phyloP scores from a whole-genome alignment of 1,140 invertebrate genomes.

The Myzus persicae region DNA sequence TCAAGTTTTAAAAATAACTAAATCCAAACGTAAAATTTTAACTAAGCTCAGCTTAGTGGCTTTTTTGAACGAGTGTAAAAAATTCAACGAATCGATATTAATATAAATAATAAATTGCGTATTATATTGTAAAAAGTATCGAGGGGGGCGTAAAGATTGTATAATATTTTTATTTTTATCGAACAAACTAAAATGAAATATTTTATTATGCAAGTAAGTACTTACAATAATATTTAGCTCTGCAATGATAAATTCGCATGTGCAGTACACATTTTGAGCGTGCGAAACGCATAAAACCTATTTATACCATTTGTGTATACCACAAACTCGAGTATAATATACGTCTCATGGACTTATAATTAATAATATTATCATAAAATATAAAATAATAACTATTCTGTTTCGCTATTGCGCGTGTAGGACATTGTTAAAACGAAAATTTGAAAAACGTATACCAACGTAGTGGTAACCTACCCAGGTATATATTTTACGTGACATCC shows the following conservation, averaged over 20 bases:
- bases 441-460: neutral
- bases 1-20: neutral
- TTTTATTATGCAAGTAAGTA: neutral
- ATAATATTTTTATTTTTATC: neutral
- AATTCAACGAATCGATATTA: neutral
- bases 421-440: neutral
- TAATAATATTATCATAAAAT: neutral
- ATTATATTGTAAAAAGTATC: neutral
- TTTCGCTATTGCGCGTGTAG: neutral
- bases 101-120: no score
- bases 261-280: neutral
- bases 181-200: neutral
- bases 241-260: neutral
- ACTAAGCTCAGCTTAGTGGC: neutral
- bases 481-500: neutral
- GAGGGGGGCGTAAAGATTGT: neutral
- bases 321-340: neutral
- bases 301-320: neutral
- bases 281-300: neutral
- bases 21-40: neutral
- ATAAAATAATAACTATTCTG: neutral
- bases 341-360: neutral
- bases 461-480: neutral
- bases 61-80: neutral
- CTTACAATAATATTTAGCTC: neutral